These are phyloP conservation scores for Drosophila mulleri DNA, from an alignment of 2,888 invertebrate genomes.

Conservation along the genomic window DNA sequence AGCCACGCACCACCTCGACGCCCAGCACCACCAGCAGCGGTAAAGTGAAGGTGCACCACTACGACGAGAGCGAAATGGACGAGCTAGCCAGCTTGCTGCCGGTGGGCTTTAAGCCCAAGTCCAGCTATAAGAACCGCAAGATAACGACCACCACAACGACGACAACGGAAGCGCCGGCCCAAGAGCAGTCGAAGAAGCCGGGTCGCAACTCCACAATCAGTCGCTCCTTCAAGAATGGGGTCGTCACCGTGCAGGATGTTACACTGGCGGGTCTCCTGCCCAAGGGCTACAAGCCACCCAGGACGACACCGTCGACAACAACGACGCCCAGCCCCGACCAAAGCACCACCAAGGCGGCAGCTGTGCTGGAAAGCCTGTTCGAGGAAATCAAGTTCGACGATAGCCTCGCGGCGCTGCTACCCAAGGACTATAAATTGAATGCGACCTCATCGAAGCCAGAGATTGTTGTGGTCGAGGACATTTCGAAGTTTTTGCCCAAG, in stretches of 20 bases:
- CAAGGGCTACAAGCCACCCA: conserved; percentile 87
- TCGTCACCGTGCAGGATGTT: conserved; percentile 86
- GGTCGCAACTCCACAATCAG: conserved; percentile 84
- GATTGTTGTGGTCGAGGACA: conserved; percentile 86
- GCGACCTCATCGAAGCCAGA: conserved; percentile 83
- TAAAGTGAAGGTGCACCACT: conserved; percentile 82
- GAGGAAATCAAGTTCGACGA: conserved; percentile 83
- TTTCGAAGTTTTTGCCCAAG: conserved; percentile 88
- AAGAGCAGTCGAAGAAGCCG: conserved; percentile 66
- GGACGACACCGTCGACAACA: conserved; percentile 38
- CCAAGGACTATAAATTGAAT: conserved; percentile 86
- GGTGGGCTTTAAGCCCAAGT: conserved; percentile 86
- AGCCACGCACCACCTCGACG: conserved; percentile 85
- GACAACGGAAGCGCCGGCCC: conserved; percentile 50
- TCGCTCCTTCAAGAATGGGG: conserved; percentile 87
- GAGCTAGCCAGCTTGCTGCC: conserved; percentile 88
- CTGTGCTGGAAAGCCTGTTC: conserved; percentile 77
- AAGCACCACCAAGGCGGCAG: conserved; percentile 27
- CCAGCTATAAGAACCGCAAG: conserved; percentile 73
- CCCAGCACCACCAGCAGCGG: conserved; percentile 85
- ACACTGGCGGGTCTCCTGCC: conserved; percentile 86
- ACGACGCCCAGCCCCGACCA: conserved; percentile 31
- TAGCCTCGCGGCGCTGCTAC: conserved; percentile 84
- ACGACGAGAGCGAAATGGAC: conserved; percentile 86
- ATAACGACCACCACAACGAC: conserved; percentile 83